These are phyloP conservation scores for Tromatobia lineatoria DNA, from an alignment of 2,888 invertebrate species.

Conservation along the genomic window DNA sequence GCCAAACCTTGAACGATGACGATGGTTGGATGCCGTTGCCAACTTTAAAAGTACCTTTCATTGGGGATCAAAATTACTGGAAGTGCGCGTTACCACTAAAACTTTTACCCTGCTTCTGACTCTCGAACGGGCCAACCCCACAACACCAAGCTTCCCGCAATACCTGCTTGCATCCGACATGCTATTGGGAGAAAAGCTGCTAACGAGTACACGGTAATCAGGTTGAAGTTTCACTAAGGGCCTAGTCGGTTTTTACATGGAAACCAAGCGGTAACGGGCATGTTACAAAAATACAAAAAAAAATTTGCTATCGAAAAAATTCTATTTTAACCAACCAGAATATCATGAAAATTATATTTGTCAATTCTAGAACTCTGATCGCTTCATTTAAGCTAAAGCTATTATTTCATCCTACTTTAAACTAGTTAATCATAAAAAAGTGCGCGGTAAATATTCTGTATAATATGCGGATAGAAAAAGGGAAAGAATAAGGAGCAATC, in stretches of 20 bases:
- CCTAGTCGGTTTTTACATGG: too few species aligned
- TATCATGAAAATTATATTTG: background rate
- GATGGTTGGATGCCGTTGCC: constrained; percentile 68
- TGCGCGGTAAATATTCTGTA: background rate
- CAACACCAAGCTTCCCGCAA: constrained; percentile 7
- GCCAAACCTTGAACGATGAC: constrained; percentile 65
- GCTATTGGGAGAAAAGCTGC: background rate
- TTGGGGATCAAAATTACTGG: constrained; percentile 69
- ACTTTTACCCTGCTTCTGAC: constrained; percentile 48
- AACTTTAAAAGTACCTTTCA: constrained; percentile 70
- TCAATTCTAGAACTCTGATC: background rate
- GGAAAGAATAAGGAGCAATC: background rate
- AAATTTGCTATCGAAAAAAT: too few species aligned
- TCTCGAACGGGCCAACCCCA: constrained; percentile 3
- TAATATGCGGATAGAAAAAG: background rate
- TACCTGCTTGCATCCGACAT: background rate
- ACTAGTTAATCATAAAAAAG: background rate
- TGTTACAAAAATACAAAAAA: too few species aligned
- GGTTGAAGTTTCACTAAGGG: background rate
- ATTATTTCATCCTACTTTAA: background rate
- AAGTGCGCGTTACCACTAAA: constrained; percentile 62
- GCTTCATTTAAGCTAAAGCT: background rate
- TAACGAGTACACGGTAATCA: background rate
- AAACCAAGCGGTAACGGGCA: too few species aligned
- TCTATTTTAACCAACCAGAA: too few species aligned